Evolutionary conservation across 1,140 invertebrate species (phyloP).

Genomic region (Bradysia coprophila): DNA sequence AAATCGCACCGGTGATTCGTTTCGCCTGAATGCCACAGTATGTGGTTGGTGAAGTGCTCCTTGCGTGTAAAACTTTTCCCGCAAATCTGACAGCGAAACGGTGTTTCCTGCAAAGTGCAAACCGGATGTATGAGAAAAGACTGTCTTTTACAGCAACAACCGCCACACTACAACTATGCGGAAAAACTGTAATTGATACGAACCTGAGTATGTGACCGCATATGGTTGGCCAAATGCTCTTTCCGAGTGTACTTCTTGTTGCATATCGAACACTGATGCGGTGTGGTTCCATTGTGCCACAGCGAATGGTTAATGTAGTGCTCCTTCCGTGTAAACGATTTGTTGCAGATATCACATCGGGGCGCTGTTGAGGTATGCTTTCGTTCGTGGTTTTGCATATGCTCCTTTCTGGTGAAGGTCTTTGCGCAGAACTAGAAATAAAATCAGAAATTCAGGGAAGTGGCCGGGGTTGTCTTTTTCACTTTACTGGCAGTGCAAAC

Average conservation of each 20-base stretch:
- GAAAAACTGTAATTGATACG: no score
- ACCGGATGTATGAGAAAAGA: no score
- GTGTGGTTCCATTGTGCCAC: slow-evolving; percentile 44
- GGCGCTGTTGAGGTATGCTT: slow-evolving; percentile 78
- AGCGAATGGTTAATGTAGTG: slow-evolving; percentile 66
- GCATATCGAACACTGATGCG: slow-evolving; percentile 23
- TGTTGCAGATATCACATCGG: slow-evolving; percentile 65
- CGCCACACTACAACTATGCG: no score
- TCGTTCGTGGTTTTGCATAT: slow-evolving; percentile 71
- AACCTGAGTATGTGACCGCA: slow-evolving; percentile 43
- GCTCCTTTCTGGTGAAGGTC: slow-evolving; percentile 69
- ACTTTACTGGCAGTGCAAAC: no score
- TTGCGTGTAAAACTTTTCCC: slow-evolving; percentile 73
- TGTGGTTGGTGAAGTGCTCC: slow-evolving; percentile 72
- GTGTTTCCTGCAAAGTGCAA: no score
- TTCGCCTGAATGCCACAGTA: slow-evolving; percentile 73
- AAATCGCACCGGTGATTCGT: slow-evolving; percentile 72
- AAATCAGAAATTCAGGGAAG: no score
- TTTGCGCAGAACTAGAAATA: slow-evolving; percentile 76
- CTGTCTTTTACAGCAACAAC: no score
- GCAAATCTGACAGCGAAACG: slow-evolving; percentile 64
- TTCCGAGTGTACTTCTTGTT: slow-evolving; percentile 75
- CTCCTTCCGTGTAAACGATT: slow-evolving; percentile 67
- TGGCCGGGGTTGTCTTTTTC: no score
- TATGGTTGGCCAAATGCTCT: slow-evolving; percentile 64